Evolutionary conservation across 2,113 vertebrate genomes (phyloP).

Genomic region (Indri indri): DNA sequence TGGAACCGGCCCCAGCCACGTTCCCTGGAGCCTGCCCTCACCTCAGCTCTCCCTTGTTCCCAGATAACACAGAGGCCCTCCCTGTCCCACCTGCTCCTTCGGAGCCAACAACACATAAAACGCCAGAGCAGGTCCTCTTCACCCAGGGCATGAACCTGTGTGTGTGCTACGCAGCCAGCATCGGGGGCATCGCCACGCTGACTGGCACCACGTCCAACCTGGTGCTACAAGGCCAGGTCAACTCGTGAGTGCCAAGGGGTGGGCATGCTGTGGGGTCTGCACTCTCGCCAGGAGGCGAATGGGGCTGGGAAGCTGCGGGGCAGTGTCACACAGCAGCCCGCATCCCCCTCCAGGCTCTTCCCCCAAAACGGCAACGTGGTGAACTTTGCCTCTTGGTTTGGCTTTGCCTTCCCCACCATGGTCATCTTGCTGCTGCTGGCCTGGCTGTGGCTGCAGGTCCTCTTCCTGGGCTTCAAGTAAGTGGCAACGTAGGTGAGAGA

Average conservation of each 20-base stretch:
- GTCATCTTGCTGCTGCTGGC: slow-evolving; percentile 87
- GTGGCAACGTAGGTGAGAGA: slow-evolving; percentile 54
- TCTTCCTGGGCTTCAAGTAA: slow-evolving; percentile 94
- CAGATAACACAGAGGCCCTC: slow-evolving; percentile 63
- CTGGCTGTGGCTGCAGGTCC: slow-evolving; percentile 91
- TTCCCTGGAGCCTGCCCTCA: neutral
- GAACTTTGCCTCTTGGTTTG: slow-evolving; percentile 96
- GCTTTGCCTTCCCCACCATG: slow-evolving; percentile 92
- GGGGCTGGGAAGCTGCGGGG: accelerated
- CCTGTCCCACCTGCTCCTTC: neutral
- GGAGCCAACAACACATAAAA: neutral
- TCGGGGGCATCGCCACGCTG: slow-evolving; percentile 94
- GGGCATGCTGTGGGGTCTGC: neutral
- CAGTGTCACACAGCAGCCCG: neutral
- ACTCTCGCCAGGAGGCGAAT: accelerated
- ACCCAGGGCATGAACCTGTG: slow-evolving; percentile 91
- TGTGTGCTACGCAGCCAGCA: slow-evolving; percentile 94
- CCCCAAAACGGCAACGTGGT: slow-evolving; percentile 83
- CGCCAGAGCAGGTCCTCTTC: slow-evolving; percentile 82
- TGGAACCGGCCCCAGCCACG: neutral
- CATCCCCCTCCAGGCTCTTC: slow-evolving; percentile 85
- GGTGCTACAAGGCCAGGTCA: slow-evolving; percentile 93
- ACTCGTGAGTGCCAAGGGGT: slow-evolving; percentile 84
- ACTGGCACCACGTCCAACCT: slow-evolving; percentile 95
- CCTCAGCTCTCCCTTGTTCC: slow-evolving; percentile 5